Percentiles rank a stretch among this genome's conserved stretches.
These are phyloP conservation scores for Heliconius nattereri DNA, from an alignment of 1,140 invertebrate species.

Conservation along the genomic window DNA sequence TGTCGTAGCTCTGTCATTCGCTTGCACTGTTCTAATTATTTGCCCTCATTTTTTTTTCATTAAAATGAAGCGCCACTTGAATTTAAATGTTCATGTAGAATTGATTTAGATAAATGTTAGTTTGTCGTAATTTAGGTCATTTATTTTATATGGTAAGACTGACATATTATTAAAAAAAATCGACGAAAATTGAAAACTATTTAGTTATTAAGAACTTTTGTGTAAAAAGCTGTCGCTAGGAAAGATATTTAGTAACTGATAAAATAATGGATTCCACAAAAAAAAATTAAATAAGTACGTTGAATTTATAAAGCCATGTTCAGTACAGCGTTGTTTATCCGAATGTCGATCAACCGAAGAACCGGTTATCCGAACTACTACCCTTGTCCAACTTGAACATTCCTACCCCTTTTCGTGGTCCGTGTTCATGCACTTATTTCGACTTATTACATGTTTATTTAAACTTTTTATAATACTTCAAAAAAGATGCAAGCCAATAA, in stretches of 20 bases:
- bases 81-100: conserved; percentile 62
- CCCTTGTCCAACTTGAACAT: no score
- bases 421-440: no score
- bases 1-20: conserved; percentile 67
- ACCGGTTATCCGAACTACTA: no score
- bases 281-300: neutral
- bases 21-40: conserved; percentile 61
- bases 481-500: no score
- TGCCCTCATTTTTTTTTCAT: conserved; percentile 54
- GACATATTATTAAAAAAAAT: neutral
- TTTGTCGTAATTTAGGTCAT: conserved; percentile 23
- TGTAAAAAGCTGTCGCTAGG: no score
- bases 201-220: neutral
- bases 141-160: neutral
- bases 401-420: no score
- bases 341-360: no score
- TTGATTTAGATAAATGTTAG: conserved; percentile 42
- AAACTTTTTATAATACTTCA: no score
- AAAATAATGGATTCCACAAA: neutral
- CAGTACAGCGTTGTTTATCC: no score
- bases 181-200: neutral
- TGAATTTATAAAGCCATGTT: no score
- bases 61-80: conserved; percentile 59
- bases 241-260: neutral
- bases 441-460: no score